These are phyloP conservation scores for Charanyca ferruginea DNA, from an alignment of 2,888 invertebrate genomes.

Conservation along the genomic window DNA sequence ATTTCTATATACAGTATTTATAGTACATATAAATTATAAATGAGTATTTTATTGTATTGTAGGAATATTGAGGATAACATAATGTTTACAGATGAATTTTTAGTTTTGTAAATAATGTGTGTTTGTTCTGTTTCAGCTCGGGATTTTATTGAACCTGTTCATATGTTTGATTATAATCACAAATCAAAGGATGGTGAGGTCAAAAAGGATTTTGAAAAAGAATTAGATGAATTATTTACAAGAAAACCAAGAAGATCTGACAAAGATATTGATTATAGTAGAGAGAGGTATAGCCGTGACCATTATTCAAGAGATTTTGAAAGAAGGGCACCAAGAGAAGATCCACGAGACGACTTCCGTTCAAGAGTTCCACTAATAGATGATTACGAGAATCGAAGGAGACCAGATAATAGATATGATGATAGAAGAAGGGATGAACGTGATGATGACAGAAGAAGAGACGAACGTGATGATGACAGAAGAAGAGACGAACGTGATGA, in stretches of 20 bases:
- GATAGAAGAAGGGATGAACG: conserved; percentile 65
- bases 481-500: conserved; percentile 56
- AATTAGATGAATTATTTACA: conserved; percentile 81
- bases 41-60: not conserved
- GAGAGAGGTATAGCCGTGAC: conserved; percentile 72
- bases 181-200: conserved; percentile 86
- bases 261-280: conserved; percentile 67
- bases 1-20: too few relatives aligned
- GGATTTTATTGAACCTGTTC: conserved; percentile 92
- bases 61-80: not conserved
- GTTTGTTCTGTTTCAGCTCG: conserved; percentile 79
- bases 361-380: conserved; percentile 62
- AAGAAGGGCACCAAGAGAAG: conserved; percentile 71
- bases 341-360: conserved; percentile 56
- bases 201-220: conserved; percentile 82
- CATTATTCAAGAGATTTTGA: conserved; percentile 71
- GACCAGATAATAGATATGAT: conserved; percentile 54
- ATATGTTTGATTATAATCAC: conserved; percentile 94
- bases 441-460: conserved; percentile 52
- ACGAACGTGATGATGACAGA: conserved; percentile 42
- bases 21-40: too few relatives aligned
- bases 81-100: not conserved
- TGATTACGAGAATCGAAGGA: conserved; percentile 63
- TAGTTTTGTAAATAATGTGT: conserved; percentile 20
- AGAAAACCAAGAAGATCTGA: conserved; percentile 76